phyloP scores from a whole-genome alignment of 2,888 invertebrate species.

The Rugalucina vietnamica region DNA sequence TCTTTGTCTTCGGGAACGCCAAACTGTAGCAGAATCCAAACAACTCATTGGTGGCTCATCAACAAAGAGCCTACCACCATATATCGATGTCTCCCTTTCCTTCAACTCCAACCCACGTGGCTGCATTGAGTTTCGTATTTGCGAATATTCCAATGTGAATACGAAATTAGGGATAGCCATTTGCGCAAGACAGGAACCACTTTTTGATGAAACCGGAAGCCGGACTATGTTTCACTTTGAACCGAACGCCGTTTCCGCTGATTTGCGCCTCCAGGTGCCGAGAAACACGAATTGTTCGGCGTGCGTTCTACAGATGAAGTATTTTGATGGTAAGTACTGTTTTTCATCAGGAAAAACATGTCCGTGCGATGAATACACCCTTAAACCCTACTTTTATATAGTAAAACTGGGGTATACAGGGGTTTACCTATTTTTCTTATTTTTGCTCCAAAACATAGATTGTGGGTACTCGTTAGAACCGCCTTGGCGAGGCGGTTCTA shows the following conservation, averaged over 20 bases:
- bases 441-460: too few species aligned
- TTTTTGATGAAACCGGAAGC: conserved; percentile 7
- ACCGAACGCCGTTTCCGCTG: neutral
- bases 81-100: neutral
- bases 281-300: neutral
- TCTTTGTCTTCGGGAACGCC: neutral
- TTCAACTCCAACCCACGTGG: neutral
- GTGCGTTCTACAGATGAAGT: neutral
- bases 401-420: too few species aligned
- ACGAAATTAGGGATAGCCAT: neutral
- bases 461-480: too few species aligned
- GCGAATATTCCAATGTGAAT: neutral
- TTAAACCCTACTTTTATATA: too few species aligned
- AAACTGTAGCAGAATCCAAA: neutral
- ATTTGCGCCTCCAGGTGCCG: neutral
- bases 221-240: conserved; percentile 3
- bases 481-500: too few species aligned
- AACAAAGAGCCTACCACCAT: neutral
- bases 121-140: neutral
- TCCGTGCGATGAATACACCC: too few species aligned
- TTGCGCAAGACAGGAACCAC: conserved; percentile 7
- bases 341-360: too few species aligned
- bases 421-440: too few species aligned
- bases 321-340: neutral
- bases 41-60: too few species aligned